A percentile compares a stretch with the other conserved stretches of the same genome.
phyloP scores from a whole-genome alignment of 2,797 vertebrate genomes.

The Arremon aurantiirostris region DNA sequence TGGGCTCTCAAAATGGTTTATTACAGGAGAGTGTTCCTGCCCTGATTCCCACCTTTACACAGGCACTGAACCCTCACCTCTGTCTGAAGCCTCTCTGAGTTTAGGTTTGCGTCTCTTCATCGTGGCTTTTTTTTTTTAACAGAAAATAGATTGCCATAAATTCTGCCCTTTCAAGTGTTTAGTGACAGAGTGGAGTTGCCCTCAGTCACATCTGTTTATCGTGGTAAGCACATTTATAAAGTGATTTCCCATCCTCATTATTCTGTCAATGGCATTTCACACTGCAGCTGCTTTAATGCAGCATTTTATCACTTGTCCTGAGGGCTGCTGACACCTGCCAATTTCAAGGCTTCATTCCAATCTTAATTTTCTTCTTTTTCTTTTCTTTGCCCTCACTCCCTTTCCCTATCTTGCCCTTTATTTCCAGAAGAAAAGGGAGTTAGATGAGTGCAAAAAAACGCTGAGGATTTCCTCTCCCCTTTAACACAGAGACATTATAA shows the following conservation, averaged over 20 bases:
- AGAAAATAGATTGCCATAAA: slow-evolving; percentile 17
- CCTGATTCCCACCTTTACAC: background rate
- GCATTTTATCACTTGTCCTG: slow-evolving; percentile 62
- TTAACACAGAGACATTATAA: background rate
- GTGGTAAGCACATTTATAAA: slow-evolving; percentile 56
- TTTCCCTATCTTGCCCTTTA: background rate
- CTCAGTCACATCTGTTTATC: slow-evolving; percentile 60
- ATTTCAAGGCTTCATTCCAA: background rate
- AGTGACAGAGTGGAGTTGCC: slow-evolving; percentile 28
- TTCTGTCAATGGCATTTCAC: slow-evolving; percentile 57
- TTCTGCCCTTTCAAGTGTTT: slow-evolving; percentile 33
- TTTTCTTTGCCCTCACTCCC: background rate
- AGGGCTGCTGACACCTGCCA: slow-evolving; percentile 50
- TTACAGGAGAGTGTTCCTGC: background rate
- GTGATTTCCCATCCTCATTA: slow-evolving; percentile 37
- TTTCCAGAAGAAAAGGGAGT: background rate
- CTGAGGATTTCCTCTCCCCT: background rate
- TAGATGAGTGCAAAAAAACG: rapidly evolving
- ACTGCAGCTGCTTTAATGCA: slow-evolving; percentile 44
- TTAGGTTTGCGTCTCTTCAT: background rate
- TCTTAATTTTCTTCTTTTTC: background rate
- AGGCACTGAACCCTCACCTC: background rate
- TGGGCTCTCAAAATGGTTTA: background rate
- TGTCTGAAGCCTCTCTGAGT: background rate
- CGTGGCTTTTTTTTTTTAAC: background rate